Evolutionary conservation across 2,888 invertebrate genomes (phyloP), one percentile per base, ranked within the genome.

Genomic region (Geophilus truncorum): DNA sequence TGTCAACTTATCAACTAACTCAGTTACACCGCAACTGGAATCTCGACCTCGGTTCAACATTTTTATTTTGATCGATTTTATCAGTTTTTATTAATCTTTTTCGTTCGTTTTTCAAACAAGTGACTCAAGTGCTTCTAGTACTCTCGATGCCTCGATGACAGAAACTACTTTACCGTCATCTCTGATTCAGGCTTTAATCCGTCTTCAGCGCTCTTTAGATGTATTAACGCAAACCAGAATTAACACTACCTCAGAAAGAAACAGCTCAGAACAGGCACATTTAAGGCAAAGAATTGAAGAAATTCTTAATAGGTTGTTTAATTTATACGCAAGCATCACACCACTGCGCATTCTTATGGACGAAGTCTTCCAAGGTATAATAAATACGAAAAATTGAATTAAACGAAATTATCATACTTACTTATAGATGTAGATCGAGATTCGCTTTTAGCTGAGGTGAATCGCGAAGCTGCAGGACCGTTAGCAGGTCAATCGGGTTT

Each of bases 321-420:
- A 76, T 76, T 76, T 80, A 25, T 80, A 80, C 25, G 80, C 80
- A 9, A 80, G 80, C 51, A 80, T 80, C 23, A 80, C 75, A 25
- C 80, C 80, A 18, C 28, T 80, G 21, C 32, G 80, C 9, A 76
- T 80, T 36, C 40, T 80, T 12, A 80, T 80, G 80, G 76, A 80
- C 36, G 80, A 80, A 80, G 76, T 80, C 25, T 80, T 80, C 75
- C 80, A 80, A 80, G 80, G 79, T 79, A 30, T 21, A 77, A 57
- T 28, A 28, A 25, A n/a, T 25, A 70, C 1, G 10, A 70, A 28
- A 70, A 25, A 15, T 25, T 10, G 12, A 25, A 28, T 23, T 5
- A 62, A 45, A 45, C 12, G 25, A 7, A 9, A 25, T 78, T 36
- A n/a, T 34, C 9, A 21, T 25, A 4, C 12, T 70, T 23, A 28